These are phyloP conservation scores for Hofmannophila pseudospretella DNA, from an alignment of 2,888 invertebrate genomes.

Conservation along the genomic window DNA sequence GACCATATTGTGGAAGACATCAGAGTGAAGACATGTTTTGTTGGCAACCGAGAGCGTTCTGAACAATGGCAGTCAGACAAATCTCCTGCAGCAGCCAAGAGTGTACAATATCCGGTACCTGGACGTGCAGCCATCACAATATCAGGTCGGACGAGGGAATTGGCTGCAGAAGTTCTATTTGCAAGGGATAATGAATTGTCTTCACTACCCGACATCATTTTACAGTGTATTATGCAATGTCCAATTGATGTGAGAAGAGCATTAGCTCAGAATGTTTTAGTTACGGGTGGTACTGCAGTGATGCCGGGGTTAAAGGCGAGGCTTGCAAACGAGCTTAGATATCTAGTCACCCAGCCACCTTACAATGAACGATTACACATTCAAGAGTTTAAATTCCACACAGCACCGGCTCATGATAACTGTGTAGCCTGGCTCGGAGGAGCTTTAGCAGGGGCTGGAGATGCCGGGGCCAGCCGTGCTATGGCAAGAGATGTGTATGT, in stretches of 20 bases:
- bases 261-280: conserved; percentile 89
- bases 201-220: conserved; percentile 88
- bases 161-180: conserved; percentile 90
- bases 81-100: conserved; percentile 62
- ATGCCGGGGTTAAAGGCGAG: conserved; percentile 90
- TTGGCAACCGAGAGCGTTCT: conserved; percentile 85
- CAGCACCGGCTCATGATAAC: conserved; percentile 85
- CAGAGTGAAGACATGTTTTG: conserved; percentile 88
- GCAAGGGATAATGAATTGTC: conserved; percentile 83
- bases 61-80: conserved; percentile 63
- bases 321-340: conserved; percentile 85
- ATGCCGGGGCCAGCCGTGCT: conserved; percentile 82
- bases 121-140: conserved; percentile 73
- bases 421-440: conserved; percentile 93
- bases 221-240: conserved; percentile 89
- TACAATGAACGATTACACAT: conserved; percentile 61
- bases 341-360: conserved; percentile 78
- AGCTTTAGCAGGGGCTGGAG: conserved; percentile 55
- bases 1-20: conserved; percentile 85
- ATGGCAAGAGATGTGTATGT: conserved; percentile 84
- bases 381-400: conserved; percentile 84
- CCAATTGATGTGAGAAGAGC: conserved; percentile 88
- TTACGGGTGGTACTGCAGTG: conserved; percentile 92
- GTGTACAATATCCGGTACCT: conserved; percentile 81
- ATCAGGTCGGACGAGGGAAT: conserved; percentile 84